Conservation (phyloP, 30 jellyfish, hydroid and myxozoan species). For the Chrysaora quinquecirrha region DNA sequence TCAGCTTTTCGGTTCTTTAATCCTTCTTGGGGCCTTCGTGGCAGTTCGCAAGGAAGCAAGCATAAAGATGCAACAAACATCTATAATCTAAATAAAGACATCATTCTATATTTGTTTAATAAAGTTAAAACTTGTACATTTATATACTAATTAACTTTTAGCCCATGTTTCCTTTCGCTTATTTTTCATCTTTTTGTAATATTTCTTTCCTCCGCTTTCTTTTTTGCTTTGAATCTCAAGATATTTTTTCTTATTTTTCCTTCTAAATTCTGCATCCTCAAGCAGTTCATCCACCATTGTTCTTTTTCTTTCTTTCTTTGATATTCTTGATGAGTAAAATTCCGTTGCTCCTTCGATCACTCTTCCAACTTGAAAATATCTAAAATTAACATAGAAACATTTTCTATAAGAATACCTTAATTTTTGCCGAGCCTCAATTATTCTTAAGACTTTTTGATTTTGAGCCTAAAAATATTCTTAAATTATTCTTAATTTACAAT, state of each 20-base stretch:
- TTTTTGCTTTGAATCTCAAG: conserved; percentile 67
- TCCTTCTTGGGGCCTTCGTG: too few relatives aligned
- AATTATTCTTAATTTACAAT: too few relatives aligned
- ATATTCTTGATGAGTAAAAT: conserved; percentile 74
- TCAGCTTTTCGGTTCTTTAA: too few relatives aligned
- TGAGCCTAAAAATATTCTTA: too few relatives aligned
- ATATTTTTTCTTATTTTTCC: conserved; percentile 66
- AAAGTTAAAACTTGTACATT: too few relatives aligned
- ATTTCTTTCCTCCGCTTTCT: conserved; percentile 62
- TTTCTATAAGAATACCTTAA: too few relatives aligned
- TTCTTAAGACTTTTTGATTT: too few relatives aligned
- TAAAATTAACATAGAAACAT: too few relatives aligned
- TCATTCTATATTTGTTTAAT: not conserved
- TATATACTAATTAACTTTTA: too few relatives aligned
- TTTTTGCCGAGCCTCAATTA: too few relatives aligned
- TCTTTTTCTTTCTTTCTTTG: conserved; percentile 77
- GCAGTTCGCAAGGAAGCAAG: too few relatives aligned
- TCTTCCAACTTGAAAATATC: conserved; percentile 93
- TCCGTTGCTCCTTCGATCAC: conserved; percentile 91
- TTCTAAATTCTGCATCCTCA: conserved; percentile 90
- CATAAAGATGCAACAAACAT: too few relatives aligned
- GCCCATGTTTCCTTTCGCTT: conserved; percentile 54
- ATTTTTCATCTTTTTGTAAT: conserved; percentile 49
- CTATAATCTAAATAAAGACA: not conserved
- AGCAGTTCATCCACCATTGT: conserved; percentile 93